A percentile compares a stretch with the other conserved stretches of the same genome.
phyloP scores from a whole-genome alignment of 1,140 invertebrate species.

The Drosophila truncata region DNA sequence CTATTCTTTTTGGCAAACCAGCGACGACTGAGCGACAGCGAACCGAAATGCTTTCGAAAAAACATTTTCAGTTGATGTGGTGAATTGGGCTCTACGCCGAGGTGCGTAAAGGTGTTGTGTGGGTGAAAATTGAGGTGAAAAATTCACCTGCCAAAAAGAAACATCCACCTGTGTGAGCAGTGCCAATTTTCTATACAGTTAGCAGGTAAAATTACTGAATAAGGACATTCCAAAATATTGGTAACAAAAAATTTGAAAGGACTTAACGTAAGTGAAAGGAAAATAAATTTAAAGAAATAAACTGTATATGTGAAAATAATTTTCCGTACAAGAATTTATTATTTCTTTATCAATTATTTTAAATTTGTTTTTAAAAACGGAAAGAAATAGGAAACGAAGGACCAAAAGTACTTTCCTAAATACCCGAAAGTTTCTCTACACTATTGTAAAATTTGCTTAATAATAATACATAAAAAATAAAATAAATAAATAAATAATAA shows the following conservation, averaged over 20 bases:
- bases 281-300: too few relatives aligned
- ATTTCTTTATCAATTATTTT: too few relatives aligned
- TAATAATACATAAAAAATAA: too few relatives aligned
- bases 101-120: slow-evolving; percentile 69
- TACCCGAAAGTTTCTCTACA: too few relatives aligned
- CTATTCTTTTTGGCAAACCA: slow-evolving; percentile 52
- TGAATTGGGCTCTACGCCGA: slow-evolving; percentile 41
- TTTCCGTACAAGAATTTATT: too few relatives aligned
- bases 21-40: slow-evolving; percentile 62
- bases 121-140: slow-evolving; percentile 45
- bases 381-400: too few relatives aligned
- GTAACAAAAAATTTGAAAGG: neutral
- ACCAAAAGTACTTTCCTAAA: too few relatives aligned
- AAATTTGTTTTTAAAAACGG: too few relatives aligned
- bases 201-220: neutral
- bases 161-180: slow-evolving; percentile 49
- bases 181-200: slow-evolving; percentile 15
- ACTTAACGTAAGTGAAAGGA: neutral
- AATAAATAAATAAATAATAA: too few relatives aligned
- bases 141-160: slow-evolving; percentile 15
- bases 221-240: neutral
- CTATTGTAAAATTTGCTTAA: too few relatives aligned
- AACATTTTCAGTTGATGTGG: slow-evolving; percentile 57
- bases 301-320: too few relatives aligned
- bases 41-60: slow-evolving; percentile 57